Percentiles rank a stretch among this genome's conserved stretches.
Conservation (phyloP, 2,888 invertebrate genomes). For the Ephialtes manifestator region DNA sequence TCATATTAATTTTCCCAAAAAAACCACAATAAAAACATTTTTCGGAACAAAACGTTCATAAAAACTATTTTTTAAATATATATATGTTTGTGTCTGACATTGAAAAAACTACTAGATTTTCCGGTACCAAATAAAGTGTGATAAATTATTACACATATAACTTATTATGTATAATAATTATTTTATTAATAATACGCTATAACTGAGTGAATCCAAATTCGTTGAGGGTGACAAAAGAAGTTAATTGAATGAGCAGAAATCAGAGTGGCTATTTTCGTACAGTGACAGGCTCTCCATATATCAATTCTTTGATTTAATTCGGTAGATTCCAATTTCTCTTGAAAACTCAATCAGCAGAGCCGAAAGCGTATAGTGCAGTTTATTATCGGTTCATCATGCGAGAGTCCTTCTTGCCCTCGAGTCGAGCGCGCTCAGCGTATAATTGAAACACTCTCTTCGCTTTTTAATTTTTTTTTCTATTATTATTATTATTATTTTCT, state of each 20-base stretch:
- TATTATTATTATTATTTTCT: too few species aligned
- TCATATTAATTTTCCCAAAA: too few species aligned
- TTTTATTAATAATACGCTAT: not conserved
- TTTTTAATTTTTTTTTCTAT: constrained; percentile 31
- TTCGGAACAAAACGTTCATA: too few species aligned
- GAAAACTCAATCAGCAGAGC: constrained; percentile 61
- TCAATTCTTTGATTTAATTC: constrained; percentile 38
- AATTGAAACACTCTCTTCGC: constrained; percentile 59
- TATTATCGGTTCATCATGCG: constrained; percentile 54
- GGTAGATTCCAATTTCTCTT: constrained; percentile 1
- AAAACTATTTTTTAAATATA: too few species aligned
- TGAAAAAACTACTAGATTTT: too few species aligned
- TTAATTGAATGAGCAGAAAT: not conserved
- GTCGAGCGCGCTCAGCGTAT: constrained; percentile 61
- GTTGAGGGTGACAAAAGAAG: not conserved
- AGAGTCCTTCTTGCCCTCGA: constrained; percentile 8
- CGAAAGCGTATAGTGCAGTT: constrained; percentile 35
- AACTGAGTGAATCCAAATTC: not conserved
- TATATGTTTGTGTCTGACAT: too few species aligned
- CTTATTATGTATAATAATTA: too few species aligned
- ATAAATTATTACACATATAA: too few species aligned
- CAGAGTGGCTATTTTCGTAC: not conserved
- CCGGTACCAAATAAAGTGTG: too few species aligned
- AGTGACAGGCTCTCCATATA: constrained; percentile 3
- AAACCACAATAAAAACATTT: too few species aligned